Evolutionary conservation across 35 echinoderm and acorn worm species (phyloP).

Genomic region (Ptychodera flava): DNA sequence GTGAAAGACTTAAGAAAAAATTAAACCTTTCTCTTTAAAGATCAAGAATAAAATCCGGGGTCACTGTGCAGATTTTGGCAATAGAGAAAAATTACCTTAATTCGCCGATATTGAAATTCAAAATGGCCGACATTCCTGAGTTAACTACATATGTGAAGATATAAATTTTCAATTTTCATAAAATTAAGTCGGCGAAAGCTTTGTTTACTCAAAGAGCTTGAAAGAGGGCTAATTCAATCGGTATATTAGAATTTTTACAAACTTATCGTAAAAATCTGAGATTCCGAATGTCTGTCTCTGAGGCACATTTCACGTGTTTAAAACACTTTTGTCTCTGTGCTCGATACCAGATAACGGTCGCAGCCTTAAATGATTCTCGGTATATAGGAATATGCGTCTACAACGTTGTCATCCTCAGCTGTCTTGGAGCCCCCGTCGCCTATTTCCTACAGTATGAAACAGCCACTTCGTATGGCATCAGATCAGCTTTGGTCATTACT

Average conservation of each 20-base stretch:
- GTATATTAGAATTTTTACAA: too few species aligned
- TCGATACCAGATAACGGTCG: slow-evolving; percentile 41
- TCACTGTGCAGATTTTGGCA: too few species aligned
- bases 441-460: slow-evolving; percentile 45
- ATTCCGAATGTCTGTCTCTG: neutral
- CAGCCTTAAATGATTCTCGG: slow-evolving; percentile 62
- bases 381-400: slow-evolving; percentile 70
- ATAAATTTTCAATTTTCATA: too few species aligned
- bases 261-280: too few species aligned
- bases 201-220: too few species aligned
- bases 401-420: slow-evolving; percentile 61
- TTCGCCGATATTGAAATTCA: neutral
- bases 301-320: neutral
- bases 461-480: slow-evolving; percentile 35
- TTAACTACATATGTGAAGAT: too few species aligned
- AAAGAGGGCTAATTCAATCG: too few species aligned
- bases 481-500: slow-evolving; percentile 32
- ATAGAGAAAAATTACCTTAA: too few species aligned
- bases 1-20: neutral
- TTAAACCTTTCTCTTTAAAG: too few species aligned
- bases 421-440: slow-evolving; percentile 35
- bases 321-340: neutral
- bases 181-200: too few species aligned
- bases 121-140: neutral
- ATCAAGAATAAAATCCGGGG: too few species aligned